Base-by-base conservation (phyloP, 2,113 vertebrate genomes). In the Archocentrus centrarchus region DNA sequence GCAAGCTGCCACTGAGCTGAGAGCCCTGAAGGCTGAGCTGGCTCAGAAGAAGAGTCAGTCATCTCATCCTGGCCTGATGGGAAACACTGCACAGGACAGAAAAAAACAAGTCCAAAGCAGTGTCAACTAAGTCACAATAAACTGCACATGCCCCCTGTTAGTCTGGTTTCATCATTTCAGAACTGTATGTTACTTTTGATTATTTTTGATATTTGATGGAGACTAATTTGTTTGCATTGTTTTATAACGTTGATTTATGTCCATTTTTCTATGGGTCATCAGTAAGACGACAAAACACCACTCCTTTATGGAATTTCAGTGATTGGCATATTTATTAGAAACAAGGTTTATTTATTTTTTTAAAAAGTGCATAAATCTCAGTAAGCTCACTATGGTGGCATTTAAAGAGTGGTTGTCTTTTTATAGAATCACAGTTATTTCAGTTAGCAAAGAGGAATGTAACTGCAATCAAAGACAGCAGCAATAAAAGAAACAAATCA, bases 1-100 rank as follows among this genome's bases (percentile, higher is more conserved):
- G 89, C 97, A 98, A 89, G 97, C 97, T 79, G 88, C 96, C 20
- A 95, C 95, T 41, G 97, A 98, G 88, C 91, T 97, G 91, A 82
- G 37, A 83, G 94, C 92, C n/a, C 86, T 98, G 93, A 98, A 96
- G 93, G 95, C 94, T 0, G 97, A 98, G 89, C 90, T 98, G 88
- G 93, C 95, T 70, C 96, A 97, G 88, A 99, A 98, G 94, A 98
- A 96, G 88, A 96, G 93, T 82, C 95, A 96, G 80, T 92, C 94
- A 14, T 92, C 93, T 91, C 90, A 94, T 81, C 82, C 59, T 11
- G 75, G 75, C 37, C 63, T 80, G 24, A 82, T 3, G 2, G 89
- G 85, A 59, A 86, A 83, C 1, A 75, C 30, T n/a, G 32, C 58
- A 60, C 17, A 2, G 32, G 68, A 87, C 44, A 63, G 78, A 59